Conservation (phyloP, 2,888 invertebrate species). For the Steinernema carpocapsae region DNA sequence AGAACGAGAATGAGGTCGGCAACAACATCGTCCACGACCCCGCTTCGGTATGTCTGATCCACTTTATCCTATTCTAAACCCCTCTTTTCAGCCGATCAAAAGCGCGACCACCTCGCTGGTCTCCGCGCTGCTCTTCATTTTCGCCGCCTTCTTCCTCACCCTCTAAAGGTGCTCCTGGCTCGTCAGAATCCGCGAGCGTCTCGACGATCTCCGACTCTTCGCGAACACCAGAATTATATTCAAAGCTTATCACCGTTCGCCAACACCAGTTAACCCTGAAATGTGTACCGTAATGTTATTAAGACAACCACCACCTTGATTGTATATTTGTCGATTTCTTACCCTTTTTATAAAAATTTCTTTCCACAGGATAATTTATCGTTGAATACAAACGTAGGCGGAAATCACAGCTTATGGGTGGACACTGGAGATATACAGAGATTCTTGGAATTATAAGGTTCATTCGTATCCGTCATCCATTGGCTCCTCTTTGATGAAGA, state of each 20-base stretch:
- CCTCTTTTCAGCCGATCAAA: not conserved
- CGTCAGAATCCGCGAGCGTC: not conserved
- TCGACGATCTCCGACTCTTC: not conserved
- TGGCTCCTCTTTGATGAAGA: not conserved
- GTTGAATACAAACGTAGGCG: too few relatives aligned
- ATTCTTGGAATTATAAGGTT: too few relatives aligned
- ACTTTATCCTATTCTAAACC: not conserved
- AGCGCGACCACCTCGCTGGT: not conserved
- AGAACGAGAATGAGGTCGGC: conserved; percentile 1
- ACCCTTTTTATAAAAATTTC: too few relatives aligned
- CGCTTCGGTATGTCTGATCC: not conserved
- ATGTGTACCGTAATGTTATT: not conserved
- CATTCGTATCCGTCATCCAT: conserved; percentile 1
- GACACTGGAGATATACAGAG: too few relatives aligned
- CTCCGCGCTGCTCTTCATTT: not conserved
- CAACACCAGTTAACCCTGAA: not conserved
- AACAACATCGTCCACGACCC: conserved; percentile 21
- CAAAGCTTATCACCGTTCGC: conserved; percentile 8
- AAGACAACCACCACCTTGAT: not conserved
- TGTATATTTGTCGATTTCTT: conserved; percentile 22
- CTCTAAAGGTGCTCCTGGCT: too few relatives aligned
- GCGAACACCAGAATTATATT: conserved; percentile 1
- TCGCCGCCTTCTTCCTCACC: not conserved
- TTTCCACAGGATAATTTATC: too few relatives aligned
- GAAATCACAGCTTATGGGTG: too few relatives aligned